phyloP scores from a whole-genome alignment of 1,140 invertebrate species.

The Euschistus heros region DNA sequence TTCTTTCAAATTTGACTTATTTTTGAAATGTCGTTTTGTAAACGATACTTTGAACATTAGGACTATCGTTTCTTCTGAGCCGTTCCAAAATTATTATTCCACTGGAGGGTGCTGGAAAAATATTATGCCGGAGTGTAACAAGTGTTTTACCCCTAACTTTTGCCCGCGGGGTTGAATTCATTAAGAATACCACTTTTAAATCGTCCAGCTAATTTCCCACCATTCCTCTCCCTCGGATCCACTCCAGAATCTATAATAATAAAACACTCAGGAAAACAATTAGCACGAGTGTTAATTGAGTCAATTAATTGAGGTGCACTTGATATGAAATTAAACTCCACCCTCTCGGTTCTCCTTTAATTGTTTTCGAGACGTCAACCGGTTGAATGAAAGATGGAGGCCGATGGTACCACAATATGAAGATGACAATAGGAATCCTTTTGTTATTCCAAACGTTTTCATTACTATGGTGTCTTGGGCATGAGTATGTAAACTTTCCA shows the following conservation, averaged over 20 bases:
- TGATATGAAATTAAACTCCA: background rate
- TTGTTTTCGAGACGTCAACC: no score
- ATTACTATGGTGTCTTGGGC: no score
- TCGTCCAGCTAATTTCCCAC: constrained; percentile 6
- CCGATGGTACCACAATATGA: no score
- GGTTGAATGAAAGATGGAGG: no score
- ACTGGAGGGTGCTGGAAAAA: constrained; percentile 1
- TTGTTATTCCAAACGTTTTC: no score
- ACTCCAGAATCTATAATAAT: constrained; percentile 8
- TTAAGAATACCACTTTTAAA: background rate
- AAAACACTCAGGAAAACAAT: constrained; percentile 10
- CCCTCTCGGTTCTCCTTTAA: background rate
- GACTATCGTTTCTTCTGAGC: no score
- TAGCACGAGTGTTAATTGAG: constrained; percentile 5
- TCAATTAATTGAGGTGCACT: constrained; percentile 1
- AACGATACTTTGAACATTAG: no score
- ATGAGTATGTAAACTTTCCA: no score
- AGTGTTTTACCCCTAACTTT: constrained; percentile 5
- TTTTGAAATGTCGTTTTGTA: no score
- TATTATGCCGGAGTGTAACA: background rate
- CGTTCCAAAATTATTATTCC: background rate
- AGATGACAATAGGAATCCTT: no score
- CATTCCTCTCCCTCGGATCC: background rate
- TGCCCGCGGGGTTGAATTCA: background rate
- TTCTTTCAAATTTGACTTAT: no score